phyloP scores from a whole-genome alignment of 92 coral and sea anemone species.

The Muricea muricata region DNA sequence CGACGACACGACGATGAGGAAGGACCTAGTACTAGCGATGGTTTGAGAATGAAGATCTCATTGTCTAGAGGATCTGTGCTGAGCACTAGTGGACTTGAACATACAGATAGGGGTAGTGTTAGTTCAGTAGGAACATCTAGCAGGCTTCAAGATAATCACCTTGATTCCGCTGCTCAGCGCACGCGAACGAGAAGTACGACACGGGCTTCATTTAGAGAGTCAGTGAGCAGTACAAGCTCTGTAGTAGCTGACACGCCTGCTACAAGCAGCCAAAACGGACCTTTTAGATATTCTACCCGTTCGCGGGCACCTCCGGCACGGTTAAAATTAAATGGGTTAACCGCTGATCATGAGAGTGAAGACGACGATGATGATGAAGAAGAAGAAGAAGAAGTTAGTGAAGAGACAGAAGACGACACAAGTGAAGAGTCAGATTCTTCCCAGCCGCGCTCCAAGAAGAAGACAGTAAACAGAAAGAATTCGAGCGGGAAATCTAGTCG shows the following conservation, averaged over 20 bases:
- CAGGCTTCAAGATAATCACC: conserved; percentile 34
- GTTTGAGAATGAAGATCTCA: conserved; percentile 52
- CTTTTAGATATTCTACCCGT: conserved; percentile 89
- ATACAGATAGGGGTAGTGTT: conserved; percentile 20
- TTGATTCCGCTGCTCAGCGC: conserved; percentile 12
- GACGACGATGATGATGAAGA: conserved; percentile 57
- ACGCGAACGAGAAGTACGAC: conserved; percentile 52
- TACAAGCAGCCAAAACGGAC: conserved; percentile 19
- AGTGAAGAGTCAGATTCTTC: conserved; percentile 26
- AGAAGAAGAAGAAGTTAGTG: conserved; percentile 37
- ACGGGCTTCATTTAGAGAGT: conserved; percentile 51
- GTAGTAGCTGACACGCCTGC: conserved; percentile 25
- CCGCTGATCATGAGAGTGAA: conserved; percentile 50
- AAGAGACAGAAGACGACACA: conserved; percentile 43
- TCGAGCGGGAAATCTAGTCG: background rate
- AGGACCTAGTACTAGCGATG: conserved; percentile 55
- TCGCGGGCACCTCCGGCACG: conserved; percentile 66
- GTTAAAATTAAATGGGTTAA: conserved; percentile 35
- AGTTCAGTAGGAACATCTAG: conserved; percentile 25
- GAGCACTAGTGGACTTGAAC: conserved; percentile 43
- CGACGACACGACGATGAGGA: conserved; percentile 45
- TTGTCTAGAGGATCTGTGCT: conserved; percentile 55
- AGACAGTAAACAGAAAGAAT: background rate
- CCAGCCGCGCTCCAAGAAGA: conserved; percentile 19
- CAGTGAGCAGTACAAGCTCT: conserved; percentile 56